phyloP scores from a whole-genome alignment of 2,888 invertebrate species.

The Ditula angustiorana region DNA sequence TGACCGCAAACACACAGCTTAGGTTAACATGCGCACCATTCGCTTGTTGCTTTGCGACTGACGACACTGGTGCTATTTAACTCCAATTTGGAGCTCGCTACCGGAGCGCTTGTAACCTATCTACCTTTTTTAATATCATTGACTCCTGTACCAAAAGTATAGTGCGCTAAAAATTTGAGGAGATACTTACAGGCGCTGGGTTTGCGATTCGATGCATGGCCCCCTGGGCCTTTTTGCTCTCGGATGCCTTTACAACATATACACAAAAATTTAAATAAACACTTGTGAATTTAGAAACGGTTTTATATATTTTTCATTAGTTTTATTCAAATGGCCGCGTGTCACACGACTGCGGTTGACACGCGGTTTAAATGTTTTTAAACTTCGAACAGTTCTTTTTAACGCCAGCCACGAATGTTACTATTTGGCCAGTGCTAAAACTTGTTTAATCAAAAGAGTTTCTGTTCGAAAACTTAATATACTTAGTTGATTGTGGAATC shows the following conservation, averaged over 20 bases:
- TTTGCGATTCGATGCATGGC: constrained; percentile 60
- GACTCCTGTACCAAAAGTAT: too few species aligned
- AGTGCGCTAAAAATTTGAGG: too few species aligned
- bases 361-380: neutral
- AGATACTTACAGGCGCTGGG: constrained; percentile 53
- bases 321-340: constrained; percentile 16
- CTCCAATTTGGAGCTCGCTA: too few species aligned
- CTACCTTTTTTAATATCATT: too few species aligned
- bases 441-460: neutral
- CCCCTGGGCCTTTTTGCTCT: constrained; percentile 58
- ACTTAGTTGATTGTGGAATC: too few species aligned
- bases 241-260: constrained; percentile 53
- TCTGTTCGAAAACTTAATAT: too few species aligned
- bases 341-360: neutral
- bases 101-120: too few species aligned
- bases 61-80: too few species aligned
- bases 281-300: constrained; percentile 10
- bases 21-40: too few species aligned
- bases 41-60: too few species aligned
- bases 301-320: constrained; percentile 10
- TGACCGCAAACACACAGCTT: too few species aligned
- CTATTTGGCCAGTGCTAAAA: neutral
- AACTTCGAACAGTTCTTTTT: neutral
- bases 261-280: neutral
- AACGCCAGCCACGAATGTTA: neutral